Base-by-base conservation (phyloP, 2,888 invertebrate genomes). In the Mythimna lalbum region DNA sequence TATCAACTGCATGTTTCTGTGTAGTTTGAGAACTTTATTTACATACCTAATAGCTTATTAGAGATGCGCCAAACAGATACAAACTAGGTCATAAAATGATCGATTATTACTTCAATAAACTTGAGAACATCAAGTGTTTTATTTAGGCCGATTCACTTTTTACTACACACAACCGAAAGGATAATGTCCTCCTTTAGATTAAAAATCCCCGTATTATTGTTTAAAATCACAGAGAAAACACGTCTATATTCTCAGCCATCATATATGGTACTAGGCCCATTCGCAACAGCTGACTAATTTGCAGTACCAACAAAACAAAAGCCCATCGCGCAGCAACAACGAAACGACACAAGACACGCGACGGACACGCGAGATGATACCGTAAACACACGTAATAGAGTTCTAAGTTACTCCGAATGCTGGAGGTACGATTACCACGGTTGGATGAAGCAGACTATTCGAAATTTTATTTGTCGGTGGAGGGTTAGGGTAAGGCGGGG, bases 271-370 rank as follows among this genome's bases (percentile, higher is more conserved):
- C 95, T 94, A 94, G 92, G 85, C 88, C 86, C 82, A 73, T 78
- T 90, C 89, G 88, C 89, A 93, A 93, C 95, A 95, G 95, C 95
- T 95, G 95, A 93, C 93, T 91, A 92, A 93, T 93, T 94, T 94
- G 92, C 93, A 91, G 88, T 84, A 89, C 91, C 87, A 93, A 90
- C 94, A 94, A 94, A 94, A 95, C 93, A 95, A 93, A 85, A 91
- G 90, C 88, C 73, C 69, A 76, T 68, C 70, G 70, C 43, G 6
- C 43, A 43, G 43, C 71, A 74, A 72, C 63, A 76, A 80, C 76
- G 69, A 64, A 87, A 90, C 79, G 82, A 64, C 90, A 73, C 75
- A 92, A 90, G 75, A 84, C 85, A 86, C 79, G 43, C 66, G 77
- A 78, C 77, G 71, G 81, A 83, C 81, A 90, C 70, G 53, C 89